These are phyloP conservation scores for Neomonachus schauinslandi DNA, from an alignment of 2,113 vertebrate genomes.

Conservation along the genomic window DNA sequence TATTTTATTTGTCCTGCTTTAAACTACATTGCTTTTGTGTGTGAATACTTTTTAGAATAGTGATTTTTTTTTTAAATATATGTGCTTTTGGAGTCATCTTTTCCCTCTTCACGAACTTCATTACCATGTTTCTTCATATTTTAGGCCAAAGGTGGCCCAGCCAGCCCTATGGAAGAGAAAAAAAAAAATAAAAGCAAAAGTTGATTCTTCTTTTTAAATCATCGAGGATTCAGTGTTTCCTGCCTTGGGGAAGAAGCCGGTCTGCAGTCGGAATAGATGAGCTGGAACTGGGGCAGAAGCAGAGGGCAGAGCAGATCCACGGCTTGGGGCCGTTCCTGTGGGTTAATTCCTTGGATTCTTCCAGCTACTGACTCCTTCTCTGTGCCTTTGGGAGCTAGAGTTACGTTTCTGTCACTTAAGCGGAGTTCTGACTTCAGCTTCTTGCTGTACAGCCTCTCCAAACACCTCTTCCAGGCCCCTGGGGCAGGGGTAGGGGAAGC, in stretches of 20 bases:
- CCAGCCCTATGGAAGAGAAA: neutral
- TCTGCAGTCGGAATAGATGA: neutral
- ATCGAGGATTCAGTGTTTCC: neutral
- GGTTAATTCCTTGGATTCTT: neutral
- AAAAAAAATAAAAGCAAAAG: neutral
- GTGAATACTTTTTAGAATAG: slow-evolving; percentile 32
- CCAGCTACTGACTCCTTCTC: neutral
- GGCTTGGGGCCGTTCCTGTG: rapidly evolving
- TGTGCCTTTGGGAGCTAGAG: neutral
- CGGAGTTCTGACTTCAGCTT: neutral
- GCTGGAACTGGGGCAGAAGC: neutral
- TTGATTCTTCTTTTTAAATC: neutral
- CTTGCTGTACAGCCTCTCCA: neutral
- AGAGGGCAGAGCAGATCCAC: neutral
- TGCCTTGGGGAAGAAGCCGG: neutral
- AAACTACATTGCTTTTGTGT: neutral
- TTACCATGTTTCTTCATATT: neutral
- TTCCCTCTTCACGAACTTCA: neutral
- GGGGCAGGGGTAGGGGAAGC: too few species aligned
- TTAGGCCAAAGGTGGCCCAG: neutral
- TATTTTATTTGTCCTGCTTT: slow-evolving; percentile 27
- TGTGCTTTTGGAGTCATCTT: neutral
- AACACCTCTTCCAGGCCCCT: neutral
- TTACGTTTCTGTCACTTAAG: neutral
- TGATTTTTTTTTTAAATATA: neutral